phyloP scores from a whole-genome alignment of 1,140 invertebrate species.

The Ptiloglossa arizonensis region DNA sequence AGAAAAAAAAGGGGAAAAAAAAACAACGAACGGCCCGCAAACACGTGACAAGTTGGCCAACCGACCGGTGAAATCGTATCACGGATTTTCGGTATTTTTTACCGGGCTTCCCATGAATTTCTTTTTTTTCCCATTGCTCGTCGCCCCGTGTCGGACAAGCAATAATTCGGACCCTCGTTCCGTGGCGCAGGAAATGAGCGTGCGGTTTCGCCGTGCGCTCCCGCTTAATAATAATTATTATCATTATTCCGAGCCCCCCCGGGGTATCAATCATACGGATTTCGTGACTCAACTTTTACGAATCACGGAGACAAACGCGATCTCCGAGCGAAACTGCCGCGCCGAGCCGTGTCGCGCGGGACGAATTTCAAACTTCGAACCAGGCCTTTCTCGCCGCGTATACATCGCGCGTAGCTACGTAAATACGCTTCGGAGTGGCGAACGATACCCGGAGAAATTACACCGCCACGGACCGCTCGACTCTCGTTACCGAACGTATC shows the following conservation, averaged over 20 bases:
- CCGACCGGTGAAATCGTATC: constrained; percentile 15
- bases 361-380: constrained; percentile 24
- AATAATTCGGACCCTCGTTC: constrained; percentile 32
- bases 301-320: constrained; percentile 12
- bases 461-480: background rate
- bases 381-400: too few species aligned
- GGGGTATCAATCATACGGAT: constrained; percentile 50
- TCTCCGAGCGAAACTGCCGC: background rate
- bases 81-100: constrained; percentile 24
- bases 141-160: background rate
- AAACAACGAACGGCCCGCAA: background rate
- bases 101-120: constrained; percentile 19
- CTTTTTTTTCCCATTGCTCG: constrained; percentile 10
- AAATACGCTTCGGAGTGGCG: background rate
- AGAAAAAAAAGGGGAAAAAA: too few species aligned
- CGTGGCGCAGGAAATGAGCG: constrained; percentile 38
- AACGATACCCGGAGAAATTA: background rate
- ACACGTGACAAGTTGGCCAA: constrained; percentile 32
- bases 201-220: constrained; percentile 35
- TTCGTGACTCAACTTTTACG: constrained; percentile 16
- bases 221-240: constrained; percentile 57
- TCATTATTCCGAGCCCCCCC: constrained; percentile 36
- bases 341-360: background rate
- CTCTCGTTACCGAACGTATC: background rate
- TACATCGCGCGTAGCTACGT: background rate